Evolutionary conservation across 2,888 invertebrate genomes (phyloP).

Genomic region (Drosophila monieri): DNA sequence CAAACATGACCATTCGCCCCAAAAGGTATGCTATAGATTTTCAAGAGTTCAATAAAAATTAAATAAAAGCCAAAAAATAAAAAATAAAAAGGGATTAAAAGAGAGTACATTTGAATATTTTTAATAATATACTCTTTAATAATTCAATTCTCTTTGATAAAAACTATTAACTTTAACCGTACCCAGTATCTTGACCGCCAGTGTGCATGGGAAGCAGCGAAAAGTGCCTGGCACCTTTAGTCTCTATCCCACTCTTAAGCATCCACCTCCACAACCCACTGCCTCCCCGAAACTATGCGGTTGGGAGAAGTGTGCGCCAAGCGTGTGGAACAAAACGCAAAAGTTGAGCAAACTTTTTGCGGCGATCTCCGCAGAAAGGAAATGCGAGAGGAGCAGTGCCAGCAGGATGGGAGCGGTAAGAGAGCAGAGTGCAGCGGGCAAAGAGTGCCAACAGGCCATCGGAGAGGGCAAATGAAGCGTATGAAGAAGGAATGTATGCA

Average conservation of each 20-base stretch:
- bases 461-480: conserved; percentile 65
- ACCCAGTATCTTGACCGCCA: conserved; percentile 4
- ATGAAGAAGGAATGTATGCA: conserved; percentile 44
- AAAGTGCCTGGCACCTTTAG: background rate
- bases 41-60: no score
- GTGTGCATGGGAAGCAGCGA: conserved; percentile 4
- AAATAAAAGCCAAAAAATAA: no score
- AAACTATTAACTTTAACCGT: background rate
- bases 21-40: background rate
- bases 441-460: background rate
- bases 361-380: conserved; percentile 60
- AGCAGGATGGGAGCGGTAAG: conserved; percentile 29
- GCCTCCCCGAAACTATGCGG: conserved; percentile 45
- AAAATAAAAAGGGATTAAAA: no score
- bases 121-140: conserved; percentile 1
- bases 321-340: conserved; percentile 77
- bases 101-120: no score
- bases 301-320: conserved; percentile 66
- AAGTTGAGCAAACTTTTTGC: conserved; percentile 74
- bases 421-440: background rate
- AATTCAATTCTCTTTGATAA: background rate
- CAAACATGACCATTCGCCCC: background rate
- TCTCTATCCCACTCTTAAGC: background rate
- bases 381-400: background rate
- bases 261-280: background rate